Evolutionary conservation across 2,888 invertebrate species (phyloP).

Genomic region (Microplitis deprimator): DNA sequence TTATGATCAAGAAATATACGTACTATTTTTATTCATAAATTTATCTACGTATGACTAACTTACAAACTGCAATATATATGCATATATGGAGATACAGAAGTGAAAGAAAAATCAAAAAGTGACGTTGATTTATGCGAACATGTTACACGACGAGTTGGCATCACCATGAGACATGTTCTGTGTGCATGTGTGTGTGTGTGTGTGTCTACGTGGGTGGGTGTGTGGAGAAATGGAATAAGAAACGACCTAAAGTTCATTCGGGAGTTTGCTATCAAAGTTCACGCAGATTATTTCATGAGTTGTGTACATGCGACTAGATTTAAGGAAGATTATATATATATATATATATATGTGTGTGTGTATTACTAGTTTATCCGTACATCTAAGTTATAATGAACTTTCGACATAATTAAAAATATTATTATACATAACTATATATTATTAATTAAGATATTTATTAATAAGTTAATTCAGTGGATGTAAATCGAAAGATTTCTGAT

Average conservation of each 20-base stretch:
- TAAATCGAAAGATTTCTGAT: background rate
- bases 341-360: background rate
- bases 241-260: background rate
- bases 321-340: background rate
- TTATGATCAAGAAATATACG: too few relatives aligned
- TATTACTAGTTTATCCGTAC: background rate
- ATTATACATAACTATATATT: background rate
- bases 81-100: background rate
- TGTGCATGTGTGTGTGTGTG: background rate
- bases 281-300: background rate
- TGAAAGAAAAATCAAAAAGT: background rate
- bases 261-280: background rate
- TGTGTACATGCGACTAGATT: background rate
- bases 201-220: too few relatives aligned
- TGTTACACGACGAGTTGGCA: background rate
- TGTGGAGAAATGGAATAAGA: background rate
- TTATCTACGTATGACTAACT: background rate
- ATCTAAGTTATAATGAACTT: background rate
- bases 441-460: background rate
- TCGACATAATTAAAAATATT: background rate
- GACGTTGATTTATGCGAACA: slow-evolving; percentile 1
- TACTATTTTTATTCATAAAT: too few relatives aligned
- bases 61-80: background rate
- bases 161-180: background rate
- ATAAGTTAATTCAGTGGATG: background rate